Percentiles rank a stretch among this genome's conserved stretches.
Evolutionary conservation across 2,888 invertebrate genomes (phyloP).

Genomic region (Thymelicus lineola): DNA sequence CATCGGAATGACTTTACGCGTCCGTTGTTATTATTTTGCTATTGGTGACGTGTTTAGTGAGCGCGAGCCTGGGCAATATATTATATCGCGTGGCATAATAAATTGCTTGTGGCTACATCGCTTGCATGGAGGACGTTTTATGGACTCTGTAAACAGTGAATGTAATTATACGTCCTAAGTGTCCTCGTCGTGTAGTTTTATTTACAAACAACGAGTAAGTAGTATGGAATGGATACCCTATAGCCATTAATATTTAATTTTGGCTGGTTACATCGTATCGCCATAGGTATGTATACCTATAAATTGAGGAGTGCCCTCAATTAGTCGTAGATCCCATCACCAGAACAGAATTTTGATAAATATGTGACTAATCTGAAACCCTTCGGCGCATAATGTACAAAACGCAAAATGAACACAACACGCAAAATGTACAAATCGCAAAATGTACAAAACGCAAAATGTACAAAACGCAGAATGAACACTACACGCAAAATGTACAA

Average conservation of each 20-base stretch:
- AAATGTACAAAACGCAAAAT: too few relatives aligned
- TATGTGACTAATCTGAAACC: too few relatives aligned
- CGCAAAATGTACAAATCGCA: too few relatives aligned
- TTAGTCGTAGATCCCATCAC: too few relatives aligned
- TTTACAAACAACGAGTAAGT: conserved; percentile 1
- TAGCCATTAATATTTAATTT: too few relatives aligned
- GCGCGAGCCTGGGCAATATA: conserved; percentile 22
- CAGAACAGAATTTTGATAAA: too few relatives aligned
- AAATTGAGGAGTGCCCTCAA: too few relatives aligned
- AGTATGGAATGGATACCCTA: not conserved
- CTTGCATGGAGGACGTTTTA: conserved; percentile 12
- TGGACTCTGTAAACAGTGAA: conserved; percentile 1
- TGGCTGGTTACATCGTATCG: not conserved
- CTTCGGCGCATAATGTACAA: too few relatives aligned
- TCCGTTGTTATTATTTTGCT: conserved; percentile 33
- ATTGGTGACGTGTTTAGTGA: conserved; percentile 23
- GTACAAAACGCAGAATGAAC: too few relatives aligned
- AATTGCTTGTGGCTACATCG: conserved; percentile 21
- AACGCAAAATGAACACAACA: too few relatives aligned
- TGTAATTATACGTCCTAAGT: conserved; percentile 6
- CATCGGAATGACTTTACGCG: not conserved
- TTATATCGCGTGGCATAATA: conserved; percentile 38
- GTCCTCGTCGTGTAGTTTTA: not conserved
- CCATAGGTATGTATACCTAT: too few relatives aligned
- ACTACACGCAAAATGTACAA: too few relatives aligned